These are phyloP conservation scores for Eubucco bourcierii DNA, from an alignment of 2,113 vertebrate genomes.

Conservation along the genomic window DNA sequence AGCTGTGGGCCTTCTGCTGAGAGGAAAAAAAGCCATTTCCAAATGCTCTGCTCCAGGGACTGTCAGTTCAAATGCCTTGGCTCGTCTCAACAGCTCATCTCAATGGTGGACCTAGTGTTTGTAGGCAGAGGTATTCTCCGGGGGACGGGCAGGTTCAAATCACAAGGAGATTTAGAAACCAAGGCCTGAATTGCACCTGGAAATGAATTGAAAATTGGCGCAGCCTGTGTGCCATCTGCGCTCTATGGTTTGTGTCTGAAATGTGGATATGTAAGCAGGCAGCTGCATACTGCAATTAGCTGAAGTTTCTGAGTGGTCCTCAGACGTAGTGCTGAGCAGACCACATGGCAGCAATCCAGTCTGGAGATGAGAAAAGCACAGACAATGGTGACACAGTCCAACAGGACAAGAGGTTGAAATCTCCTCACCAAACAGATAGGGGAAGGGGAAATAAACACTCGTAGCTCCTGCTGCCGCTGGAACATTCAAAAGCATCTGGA, in stretches of 20 bases:
- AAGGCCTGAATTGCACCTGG: constrained; percentile 66
- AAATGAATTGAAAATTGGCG: constrained; percentile 65
- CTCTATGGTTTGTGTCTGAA: constrained; percentile 65
- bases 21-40: background rate
- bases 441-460: constrained; percentile 67
- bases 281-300: constrained; percentile 69
- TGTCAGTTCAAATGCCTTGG: background rate
- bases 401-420: constrained; percentile 70
- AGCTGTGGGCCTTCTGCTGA: background rate
- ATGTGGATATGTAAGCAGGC: constrained; percentile 68
- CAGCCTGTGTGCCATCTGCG: constrained; percentile 65
- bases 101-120: background rate
- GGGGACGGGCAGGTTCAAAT: constrained; percentile 29
- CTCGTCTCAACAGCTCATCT: background rate
- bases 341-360: constrained; percentile 70
- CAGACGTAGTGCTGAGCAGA: constrained; percentile 67
- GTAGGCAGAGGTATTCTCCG: background rate
- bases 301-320: constrained; percentile 72
- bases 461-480: constrained; percentile 45
- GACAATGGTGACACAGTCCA: constrained; percentile 65
- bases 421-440: constrained; percentile 58
- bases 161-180: constrained; percentile 53
- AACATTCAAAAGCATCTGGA: constrained; percentile 65
- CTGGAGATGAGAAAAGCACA: constrained; percentile 67
- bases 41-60: background rate